Evolutionary conservation across 2,113 vertebrate species (phyloP).

Genomic region (Channa maculata): DNA sequence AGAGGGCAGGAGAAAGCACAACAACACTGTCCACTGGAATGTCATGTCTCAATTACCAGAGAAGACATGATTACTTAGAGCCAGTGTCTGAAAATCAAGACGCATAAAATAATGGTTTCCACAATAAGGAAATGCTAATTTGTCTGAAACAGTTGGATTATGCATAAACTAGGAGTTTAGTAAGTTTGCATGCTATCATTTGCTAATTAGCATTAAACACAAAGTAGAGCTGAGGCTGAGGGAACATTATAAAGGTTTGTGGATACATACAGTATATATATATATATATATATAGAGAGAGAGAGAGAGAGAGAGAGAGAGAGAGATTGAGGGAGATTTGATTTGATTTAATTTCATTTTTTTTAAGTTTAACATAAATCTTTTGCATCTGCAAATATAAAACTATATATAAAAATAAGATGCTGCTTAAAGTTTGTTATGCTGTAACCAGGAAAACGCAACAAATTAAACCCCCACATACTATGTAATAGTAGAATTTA

Average conservation of each 20-base stretch:
- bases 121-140: constrained; percentile 9
- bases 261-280: neutral
- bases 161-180: too few species aligned
- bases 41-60: constrained; percentile 37
- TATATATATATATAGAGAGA: too few species aligned
- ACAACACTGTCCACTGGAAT: constrained; percentile 37
- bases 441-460: too few species aligned
- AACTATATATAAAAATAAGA: constrained; percentile 18
- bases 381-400: constrained; percentile 19
- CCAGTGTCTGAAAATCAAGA: constrained; percentile 8
- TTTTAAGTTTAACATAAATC: constrained; percentile 30
- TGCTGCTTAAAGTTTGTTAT: constrained; percentile 5
- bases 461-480: too few species aligned
- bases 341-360: too few species aligned
- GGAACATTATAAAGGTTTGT: neutral
- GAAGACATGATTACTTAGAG: constrained; percentile 8
- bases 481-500: too few species aligned
- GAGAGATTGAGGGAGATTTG: too few species aligned
- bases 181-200: too few species aligned
- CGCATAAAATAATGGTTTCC: constrained; percentile 11
- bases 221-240: neutral
- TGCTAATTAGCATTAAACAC: too few species aligned
- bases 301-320: too few species aligned
- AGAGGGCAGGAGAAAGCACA: constrained; percentile 58
- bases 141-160: neutral